Evolutionary conservation across 2,888 invertebrate genomes (phyloP), one percentile per base, ranked within the genome.

Genomic region (Ichneumoninae sp.): DNA sequence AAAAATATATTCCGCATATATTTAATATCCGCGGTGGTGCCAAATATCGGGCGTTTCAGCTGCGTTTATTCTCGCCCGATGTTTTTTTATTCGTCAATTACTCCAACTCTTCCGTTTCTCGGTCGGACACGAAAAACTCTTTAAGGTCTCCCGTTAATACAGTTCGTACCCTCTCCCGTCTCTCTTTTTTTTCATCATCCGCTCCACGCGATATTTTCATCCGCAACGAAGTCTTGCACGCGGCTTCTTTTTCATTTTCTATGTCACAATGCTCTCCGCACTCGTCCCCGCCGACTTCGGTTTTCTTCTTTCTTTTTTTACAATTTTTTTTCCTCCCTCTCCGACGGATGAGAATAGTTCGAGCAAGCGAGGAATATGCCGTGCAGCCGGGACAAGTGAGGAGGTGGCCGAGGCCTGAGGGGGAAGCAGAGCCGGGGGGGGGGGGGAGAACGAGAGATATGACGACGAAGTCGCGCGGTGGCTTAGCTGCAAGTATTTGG

Each of bases 401-500:
- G 44, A 47, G 44, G 44, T 47, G 16, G 16, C 3, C 13, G 16
- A 47, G 16, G 3, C 4, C 44, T 47, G 44, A 40, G 10, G 40
- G 40, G 10, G 40, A 40, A 40, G 8, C 40, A 40, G 40, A 40
- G 8, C 1, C 36, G 36, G 33, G 52, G 52, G 52, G 52, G n/a
- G 52, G 16, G 30, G 36, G 69, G 47, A 81, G 50, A 65, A 65
- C 60, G 81, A 83, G 74, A 85, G 75, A 81, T 85, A 83, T 79
- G 82, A 82, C 68, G 73, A 71, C 71, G 30, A 60, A 60, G 76
- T 74, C 57, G 26, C 26, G 63, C 33, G 73, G 68, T 70, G 71
- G 63, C 60, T 69, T 65, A 60, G 54, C 68, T 33, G 44, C 52
- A 44, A 83, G 76, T 78, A 91, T 86, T 91, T 91, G 91, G 92